A percentile compares a stretch with the other conserved stretches of the same genome.
These are phyloP conservation scores for Peromyscus melanophrys DNA, from an alignment of 2,797 vertebrate species.

Conservation along the genomic window DNA sequence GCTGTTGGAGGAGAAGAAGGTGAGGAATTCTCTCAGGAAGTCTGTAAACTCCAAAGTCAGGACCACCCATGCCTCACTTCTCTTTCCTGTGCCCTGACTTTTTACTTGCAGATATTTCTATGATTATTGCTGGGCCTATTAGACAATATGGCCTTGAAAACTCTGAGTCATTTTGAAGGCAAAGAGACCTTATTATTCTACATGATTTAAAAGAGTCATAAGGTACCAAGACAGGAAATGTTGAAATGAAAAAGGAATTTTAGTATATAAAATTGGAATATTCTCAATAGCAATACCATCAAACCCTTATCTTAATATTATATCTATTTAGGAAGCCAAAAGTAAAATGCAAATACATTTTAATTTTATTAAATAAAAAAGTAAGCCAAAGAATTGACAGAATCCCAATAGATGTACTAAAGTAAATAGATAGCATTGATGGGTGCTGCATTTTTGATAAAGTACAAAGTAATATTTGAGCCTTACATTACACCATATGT, in stretches of 20 bases:
- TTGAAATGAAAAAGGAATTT: conserved; percentile 14
- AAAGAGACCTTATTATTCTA: background rate
- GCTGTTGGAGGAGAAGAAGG: background rate
- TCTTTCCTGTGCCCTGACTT: background rate
- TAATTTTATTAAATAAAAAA: background rate
- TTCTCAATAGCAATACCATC: background rate
- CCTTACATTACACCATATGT: background rate
- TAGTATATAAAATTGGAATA: background rate
- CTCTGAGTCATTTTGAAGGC: background rate
- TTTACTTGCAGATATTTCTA: background rate
- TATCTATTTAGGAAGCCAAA: background rate
- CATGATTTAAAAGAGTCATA: background rate
- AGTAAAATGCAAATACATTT: background rate
- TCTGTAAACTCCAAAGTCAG: background rate
- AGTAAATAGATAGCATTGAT: background rate
- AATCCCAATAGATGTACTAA: background rate
- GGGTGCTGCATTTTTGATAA: background rate
- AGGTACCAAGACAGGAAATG: background rate
- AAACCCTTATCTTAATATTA: background rate
- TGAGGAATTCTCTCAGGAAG: background rate
- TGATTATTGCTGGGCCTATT: background rate
- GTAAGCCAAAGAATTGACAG: conserved; percentile 10
- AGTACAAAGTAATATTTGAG: conserved; percentile 41
- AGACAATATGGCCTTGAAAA: background rate
- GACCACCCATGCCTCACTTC: background rate